Evolutionary conservation across 2,888 invertebrate species (phyloP).

Genomic region (Coenonympha glycerion): DNA sequence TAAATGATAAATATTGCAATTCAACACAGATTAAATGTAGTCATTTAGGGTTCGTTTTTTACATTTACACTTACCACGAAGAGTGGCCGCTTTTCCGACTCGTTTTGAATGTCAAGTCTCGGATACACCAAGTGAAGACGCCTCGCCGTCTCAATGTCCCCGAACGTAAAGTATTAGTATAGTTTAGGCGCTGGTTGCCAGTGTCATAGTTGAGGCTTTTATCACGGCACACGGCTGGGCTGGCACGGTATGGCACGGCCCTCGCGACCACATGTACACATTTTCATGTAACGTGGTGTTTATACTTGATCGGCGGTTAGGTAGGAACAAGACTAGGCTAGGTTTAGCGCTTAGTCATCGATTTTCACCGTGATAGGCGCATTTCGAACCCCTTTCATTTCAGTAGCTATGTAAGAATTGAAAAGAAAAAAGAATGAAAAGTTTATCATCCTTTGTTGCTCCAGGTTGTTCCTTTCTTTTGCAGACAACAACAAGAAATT

Average conservation of each 20-base stretch:
- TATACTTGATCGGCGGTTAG: conserved; percentile 36
- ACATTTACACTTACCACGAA: conserved; percentile 33
- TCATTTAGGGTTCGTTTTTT: not conserved
- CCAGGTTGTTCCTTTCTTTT: too few relatives aligned
- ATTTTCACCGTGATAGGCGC: not conserved
- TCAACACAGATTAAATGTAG: not conserved
- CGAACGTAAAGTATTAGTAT: conserved; percentile 59
- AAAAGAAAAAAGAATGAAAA: too few relatives aligned
- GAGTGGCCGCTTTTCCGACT: conserved; percentile 36
- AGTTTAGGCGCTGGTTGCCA: conserved; percentile 65
- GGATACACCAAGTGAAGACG: conserved; percentile 3
- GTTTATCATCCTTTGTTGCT: too few relatives aligned
- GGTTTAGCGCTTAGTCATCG: not conserved
- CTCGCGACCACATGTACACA: conserved; percentile 59
- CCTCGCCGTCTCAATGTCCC: conserved; percentile 39
- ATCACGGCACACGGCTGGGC: conserved; percentile 52
- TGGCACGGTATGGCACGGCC: conserved; percentile 71
- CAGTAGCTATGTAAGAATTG: too few relatives aligned
- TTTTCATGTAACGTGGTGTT: conserved; percentile 51
- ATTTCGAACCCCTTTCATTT: not conserved
- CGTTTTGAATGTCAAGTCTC: conserved; percentile 45
- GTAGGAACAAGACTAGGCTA: not conserved
- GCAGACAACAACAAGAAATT: too few relatives aligned
- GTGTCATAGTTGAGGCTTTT: conserved; percentile 68
- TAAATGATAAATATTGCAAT: too few relatives aligned